A percentile compares a stretch with the other conserved stretches of the same genome.
Conservation (phyloP, 1,140 invertebrate species). For the Monochamus saltuarius region DNA sequence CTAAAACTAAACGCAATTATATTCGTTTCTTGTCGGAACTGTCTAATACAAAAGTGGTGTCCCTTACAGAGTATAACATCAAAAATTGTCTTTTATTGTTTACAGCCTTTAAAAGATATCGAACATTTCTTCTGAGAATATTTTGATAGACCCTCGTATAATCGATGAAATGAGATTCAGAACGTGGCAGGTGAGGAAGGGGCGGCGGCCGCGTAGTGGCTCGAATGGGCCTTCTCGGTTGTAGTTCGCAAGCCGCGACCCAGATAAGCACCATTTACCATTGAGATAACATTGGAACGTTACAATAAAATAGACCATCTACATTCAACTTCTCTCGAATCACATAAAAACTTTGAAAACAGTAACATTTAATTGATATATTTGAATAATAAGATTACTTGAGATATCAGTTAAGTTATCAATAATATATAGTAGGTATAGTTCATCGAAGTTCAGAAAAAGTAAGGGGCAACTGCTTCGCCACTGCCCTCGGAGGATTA, state of each 20-base stretch:
- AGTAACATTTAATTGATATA: slow-evolving; percentile 51
- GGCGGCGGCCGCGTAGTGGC: background rate
- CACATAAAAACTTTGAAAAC: slow-evolving; percentile 52
- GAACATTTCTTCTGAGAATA: too few species aligned
- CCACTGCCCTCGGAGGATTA: too few species aligned
- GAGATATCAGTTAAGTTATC: slow-evolving; percentile 13
- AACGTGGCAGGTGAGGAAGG: slow-evolving; percentile 27
- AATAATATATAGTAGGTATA: slow-evolving; percentile 18
- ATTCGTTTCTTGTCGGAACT: slow-evolving; percentile 6
- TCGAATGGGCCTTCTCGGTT: slow-evolving; percentile 21
- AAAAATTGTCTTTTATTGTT: too few species aligned
- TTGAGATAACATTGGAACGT: slow-evolving; percentile 27
- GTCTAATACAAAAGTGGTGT: background rate
- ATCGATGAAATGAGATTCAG: slow-evolving; percentile 5
- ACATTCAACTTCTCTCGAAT: slow-evolving; percentile 42
- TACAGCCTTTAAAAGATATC: too few species aligned
- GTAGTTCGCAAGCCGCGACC: slow-evolving; percentile 10
- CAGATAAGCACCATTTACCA: slow-evolving; percentile 24
- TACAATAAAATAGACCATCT: slow-evolving; percentile 42
- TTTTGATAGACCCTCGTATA: slow-evolving; percentile 1
- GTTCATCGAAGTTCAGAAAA: slow-evolving; percentile 6
- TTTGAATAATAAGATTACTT: slow-evolving; percentile 38
- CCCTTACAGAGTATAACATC: too few species aligned
- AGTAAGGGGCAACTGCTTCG: background rate
- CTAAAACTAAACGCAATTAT: background rate